Base-by-base conservation (phyloP, 1,140 invertebrate genomes). In the Cherax quadricarinatus region DNA sequence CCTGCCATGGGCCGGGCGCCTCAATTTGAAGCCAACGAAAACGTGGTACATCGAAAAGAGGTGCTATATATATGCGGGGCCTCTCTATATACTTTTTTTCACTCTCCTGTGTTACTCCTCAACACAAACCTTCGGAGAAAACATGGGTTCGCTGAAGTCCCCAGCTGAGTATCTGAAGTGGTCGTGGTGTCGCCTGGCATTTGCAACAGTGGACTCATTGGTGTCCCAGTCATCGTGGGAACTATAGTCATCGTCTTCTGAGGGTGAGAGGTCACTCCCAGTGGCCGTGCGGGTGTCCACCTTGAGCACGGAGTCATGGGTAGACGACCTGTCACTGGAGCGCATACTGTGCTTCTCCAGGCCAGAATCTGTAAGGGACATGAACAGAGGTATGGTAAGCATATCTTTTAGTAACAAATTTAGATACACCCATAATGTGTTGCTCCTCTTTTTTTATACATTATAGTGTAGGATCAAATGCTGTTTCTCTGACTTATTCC, bases 241-340 rank as follows among this genome's bases (percentile, higher is more conserved):
- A 93, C 95, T 96, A 94, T 96, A 97, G 96, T 96, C 96, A 94
- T 97, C 97, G 94, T 96, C 97, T 92, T 97, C 96, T 88, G 97
- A 98, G 86, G 97, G 97, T 91, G 97, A 92, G 2, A 93, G 88
- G 84, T 93, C 93, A 21, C 91, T 92, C 1, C 91, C 93, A 0
- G 93, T 93, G 24, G 88, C 97, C 73, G 98, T 97, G 93, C 98
- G 96, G 87, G 98, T 96, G 95, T 99, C 98, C 80, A 98, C 96
- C 95, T 98, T 99, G 94, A 98, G 95, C 95, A 98, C 98, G 92
- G 98, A 98, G 94, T 98, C 97, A 94, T 98, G 98, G 41, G 95
- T 95, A 82, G 98, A 98, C 94, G 97, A 98, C 92, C 97, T 96
- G 94, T 98, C 98, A 80, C 89, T 89, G 7, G 97, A 98, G 94